These are phyloP conservation scores for Ranitomeya imitator DNA, from an alignment of 2,113 vertebrate species.

Conservation along the genomic window DNA sequence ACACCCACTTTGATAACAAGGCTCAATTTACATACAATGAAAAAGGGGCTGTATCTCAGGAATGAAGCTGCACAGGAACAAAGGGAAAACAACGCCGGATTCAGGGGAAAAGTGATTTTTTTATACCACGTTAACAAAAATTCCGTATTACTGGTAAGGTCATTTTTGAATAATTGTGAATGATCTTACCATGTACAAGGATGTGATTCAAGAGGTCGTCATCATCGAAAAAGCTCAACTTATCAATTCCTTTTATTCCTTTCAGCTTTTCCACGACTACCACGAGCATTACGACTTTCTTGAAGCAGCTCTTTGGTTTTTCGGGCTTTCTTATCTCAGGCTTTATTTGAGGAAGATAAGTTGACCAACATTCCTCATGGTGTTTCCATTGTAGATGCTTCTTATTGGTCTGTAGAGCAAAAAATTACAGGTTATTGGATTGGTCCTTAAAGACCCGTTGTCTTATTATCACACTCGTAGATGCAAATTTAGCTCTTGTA, in stretches of 20 bases:
- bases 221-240: neutral
- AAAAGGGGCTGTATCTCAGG: no score
- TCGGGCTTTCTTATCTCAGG: neutral
- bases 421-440: neutral
- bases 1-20: no score
- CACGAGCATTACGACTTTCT: neutral
- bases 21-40: no score
- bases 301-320: neutral
- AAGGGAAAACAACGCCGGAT: no score
- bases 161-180: no score
- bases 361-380: neutral
- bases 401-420: neutral
- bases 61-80: no score
- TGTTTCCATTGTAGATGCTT: neutral
- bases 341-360: neutral
- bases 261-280: neutral
- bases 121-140: no score
- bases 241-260: neutral
- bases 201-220: neutral
- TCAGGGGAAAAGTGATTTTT: no score
- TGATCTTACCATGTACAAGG: slow-evolving; percentile 16
- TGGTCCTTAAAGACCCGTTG: neutral
- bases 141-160: no score
- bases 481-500: neutral
- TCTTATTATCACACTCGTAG: neutral